These are phyloP conservation scores for Sparus aurata DNA, from an alignment of 2,797 vertebrate genomes.

Conservation along the genomic window DNA sequence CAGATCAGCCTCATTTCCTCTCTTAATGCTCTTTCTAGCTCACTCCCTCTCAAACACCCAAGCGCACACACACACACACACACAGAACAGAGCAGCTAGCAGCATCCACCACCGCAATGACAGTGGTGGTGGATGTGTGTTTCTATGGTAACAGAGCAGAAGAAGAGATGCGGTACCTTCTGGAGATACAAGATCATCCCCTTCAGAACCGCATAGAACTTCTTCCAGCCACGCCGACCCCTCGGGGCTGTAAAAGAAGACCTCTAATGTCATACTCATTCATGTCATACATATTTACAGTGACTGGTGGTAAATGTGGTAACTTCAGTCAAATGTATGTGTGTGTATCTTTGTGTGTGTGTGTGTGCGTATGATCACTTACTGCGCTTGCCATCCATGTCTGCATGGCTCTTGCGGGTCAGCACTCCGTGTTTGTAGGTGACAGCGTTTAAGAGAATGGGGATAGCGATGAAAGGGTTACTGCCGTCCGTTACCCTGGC, in stretches of 20 bases:
- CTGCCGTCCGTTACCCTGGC: conserved; percentile 94
- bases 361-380: conserved; percentile 63
- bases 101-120: conserved; percentile 62
- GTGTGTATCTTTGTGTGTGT: conserved; percentile 3
- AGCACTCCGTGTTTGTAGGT: conserved; percentile 97
- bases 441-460: conserved; percentile 92
- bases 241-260: conserved; percentile 88
- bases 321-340: not conserved
- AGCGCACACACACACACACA: conserved; percentile 28
- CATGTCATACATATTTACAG: not conserved
- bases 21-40: conserved; percentile 35
- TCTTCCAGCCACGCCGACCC: conserved; percentile 98
- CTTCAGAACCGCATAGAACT: conserved; percentile 98
- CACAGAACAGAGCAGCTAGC: conserved; percentile 47
- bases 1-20: conserved; percentile 28
- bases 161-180: conserved; percentile 88
- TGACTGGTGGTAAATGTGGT: no score
- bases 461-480: conserved; percentile 97
- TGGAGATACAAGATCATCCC: conserved; percentile 97
- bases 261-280: not conserved
- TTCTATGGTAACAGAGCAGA: conserved; percentile 78
- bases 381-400: conserved; percentile 99
- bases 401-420: conserved; percentile 95
- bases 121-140: conserved; percentile 70
- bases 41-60: conserved; percentile 19